Evolutionary conservation across 2,797 vertebrate species (phyloP).

Genomic region (Ctenopoma kingsleyae): DNA sequence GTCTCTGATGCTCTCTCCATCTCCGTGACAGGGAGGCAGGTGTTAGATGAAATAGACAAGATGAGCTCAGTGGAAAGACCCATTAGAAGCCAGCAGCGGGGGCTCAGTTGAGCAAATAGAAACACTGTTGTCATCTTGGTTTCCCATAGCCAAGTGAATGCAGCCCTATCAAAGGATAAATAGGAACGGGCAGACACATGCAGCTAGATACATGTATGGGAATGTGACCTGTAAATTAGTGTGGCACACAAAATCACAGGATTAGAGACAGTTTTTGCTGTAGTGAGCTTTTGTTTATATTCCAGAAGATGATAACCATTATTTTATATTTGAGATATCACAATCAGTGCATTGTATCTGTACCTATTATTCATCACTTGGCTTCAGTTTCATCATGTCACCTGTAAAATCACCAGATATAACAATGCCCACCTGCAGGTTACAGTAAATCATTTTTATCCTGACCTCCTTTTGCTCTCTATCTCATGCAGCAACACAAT

Average conservation of each 20-base stretch:
- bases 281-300: not conserved
- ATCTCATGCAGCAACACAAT: slow-evolving; percentile 28
- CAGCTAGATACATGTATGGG: not conserved
- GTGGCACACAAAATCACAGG: not conserved
- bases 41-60: slow-evolving; percentile 68
- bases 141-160: slow-evolving; percentile 39
- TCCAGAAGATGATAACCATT: not conserved
- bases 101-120: slow-evolving; percentile 66
- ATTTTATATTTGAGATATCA: not conserved
- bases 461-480: slow-evolving; percentile 61
- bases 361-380: slow-evolving; percentile 10
- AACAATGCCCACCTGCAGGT: slow-evolving; percentile 45
- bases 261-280: not conserved
- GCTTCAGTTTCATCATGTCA: slow-evolving; percentile 17
- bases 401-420: slow-evolving; percentile 20
- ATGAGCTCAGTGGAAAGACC: slow-evolving; percentile 68
- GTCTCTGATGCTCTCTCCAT: slow-evolving; percentile 28
- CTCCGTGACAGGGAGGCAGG: slow-evolving; percentile 68
- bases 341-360: not conserved
- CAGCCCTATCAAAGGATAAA: slow-evolving; percentile 45
- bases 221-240: slow-evolving; percentile 9
- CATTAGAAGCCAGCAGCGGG: slow-evolving; percentile 65
- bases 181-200: slow-evolving; percentile 16
- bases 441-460: slow-evolving; percentile 51
- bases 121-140: slow-evolving; percentile 50